Evolutionary conservation across 92 coral and sea anemone genomes (phyloP).

Genomic region (Heteractis magnifica): DNA sequence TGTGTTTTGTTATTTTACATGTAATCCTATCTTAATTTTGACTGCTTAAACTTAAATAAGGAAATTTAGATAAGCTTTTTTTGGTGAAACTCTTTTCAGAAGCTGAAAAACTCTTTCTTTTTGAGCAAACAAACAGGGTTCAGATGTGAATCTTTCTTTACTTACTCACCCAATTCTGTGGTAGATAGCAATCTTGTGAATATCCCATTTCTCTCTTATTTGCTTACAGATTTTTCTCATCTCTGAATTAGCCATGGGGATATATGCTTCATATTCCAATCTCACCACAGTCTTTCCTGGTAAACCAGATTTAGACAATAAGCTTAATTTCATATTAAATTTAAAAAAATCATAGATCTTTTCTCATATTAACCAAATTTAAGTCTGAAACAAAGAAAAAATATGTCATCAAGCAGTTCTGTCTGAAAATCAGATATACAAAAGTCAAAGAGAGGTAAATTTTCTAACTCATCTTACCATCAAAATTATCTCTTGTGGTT

Average conservation of each 20-base stretch:
- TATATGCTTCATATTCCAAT: slow-evolving; percentile 94
- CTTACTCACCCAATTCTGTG: slow-evolving; percentile 89
- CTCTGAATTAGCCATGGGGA: slow-evolving; percentile 96
- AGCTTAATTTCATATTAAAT: not conserved
- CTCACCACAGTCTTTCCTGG: slow-evolving; percentile 88
- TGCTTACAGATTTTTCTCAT: slow-evolving; percentile 87
- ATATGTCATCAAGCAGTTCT: too few relatives aligned
- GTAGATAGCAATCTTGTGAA: slow-evolving; percentile 80
- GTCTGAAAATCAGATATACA: not conserved
- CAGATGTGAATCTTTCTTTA: not conserved
- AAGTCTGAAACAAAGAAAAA: too few relatives aligned
- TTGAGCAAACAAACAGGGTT: not conserved
- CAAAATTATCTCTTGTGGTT: slow-evolving; percentile 92
- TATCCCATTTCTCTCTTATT: slow-evolving; percentile 89
- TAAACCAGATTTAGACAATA: not conserved
- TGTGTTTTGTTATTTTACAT: too few relatives aligned
- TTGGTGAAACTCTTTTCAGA: not conserved
- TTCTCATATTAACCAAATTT: too few relatives aligned
- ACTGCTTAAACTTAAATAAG: not conserved
- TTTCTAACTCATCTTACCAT: slow-evolving; percentile 40
- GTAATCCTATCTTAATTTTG: not conserved
- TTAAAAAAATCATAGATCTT: not conserved
- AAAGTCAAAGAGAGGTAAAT: not conserved
- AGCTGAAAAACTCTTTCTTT: not conserved
- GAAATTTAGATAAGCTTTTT: not conserved